Evolutionary conservation across 1,140 invertebrate genomes (phyloP).

Genomic region (Bicyclus anynana): DNA sequence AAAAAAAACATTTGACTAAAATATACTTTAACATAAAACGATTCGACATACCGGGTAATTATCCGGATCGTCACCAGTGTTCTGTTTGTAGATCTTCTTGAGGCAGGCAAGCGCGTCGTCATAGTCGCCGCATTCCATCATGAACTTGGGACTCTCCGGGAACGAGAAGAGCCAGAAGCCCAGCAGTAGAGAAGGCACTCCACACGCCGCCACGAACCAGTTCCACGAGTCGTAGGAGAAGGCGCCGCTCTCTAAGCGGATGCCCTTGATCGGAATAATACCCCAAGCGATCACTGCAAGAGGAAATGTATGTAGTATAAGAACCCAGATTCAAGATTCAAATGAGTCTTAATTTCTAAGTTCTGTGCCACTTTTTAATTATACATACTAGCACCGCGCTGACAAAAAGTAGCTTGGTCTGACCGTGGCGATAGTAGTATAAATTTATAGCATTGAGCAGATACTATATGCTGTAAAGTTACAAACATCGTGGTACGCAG

Average conservation of each 20-base stretch:
- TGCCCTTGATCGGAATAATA: constrained; percentile 81
- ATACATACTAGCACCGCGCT: too few species aligned
- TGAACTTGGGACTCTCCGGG: constrained; percentile 92
- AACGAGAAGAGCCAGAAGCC: constrained; percentile 85
- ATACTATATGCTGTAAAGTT: too few species aligned
- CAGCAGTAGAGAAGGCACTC: constrained; percentile 80
- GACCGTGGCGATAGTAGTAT: too few species aligned
- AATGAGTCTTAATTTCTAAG: too few species aligned
- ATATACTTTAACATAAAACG: too few species aligned
- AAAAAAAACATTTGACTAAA: too few species aligned
- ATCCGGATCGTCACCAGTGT: constrained; percentile 82
- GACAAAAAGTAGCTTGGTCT: too few species aligned
- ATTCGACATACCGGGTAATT: constrained; percentile 80
- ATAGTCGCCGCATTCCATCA: constrained; percentile 86
- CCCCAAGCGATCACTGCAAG: constrained; percentile 83
- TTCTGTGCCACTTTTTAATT: too few species aligned
- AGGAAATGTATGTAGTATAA: too few species aligned
- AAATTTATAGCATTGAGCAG: too few species aligned
- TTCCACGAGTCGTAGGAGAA: constrained; percentile 87
- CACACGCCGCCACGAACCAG: constrained; percentile 84
- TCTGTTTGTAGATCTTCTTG: constrained; percentile 82
- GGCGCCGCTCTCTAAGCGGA: constrained; percentile 74
- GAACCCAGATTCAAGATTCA: too few species aligned
- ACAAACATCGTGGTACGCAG: too few species aligned
- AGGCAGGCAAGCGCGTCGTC: constrained; percentile 84